These are phyloP conservation scores for Hypotaenidia philippensis DNA, from an alignment of 2,797 vertebrate genomes.

Conservation along the genomic window DNA sequence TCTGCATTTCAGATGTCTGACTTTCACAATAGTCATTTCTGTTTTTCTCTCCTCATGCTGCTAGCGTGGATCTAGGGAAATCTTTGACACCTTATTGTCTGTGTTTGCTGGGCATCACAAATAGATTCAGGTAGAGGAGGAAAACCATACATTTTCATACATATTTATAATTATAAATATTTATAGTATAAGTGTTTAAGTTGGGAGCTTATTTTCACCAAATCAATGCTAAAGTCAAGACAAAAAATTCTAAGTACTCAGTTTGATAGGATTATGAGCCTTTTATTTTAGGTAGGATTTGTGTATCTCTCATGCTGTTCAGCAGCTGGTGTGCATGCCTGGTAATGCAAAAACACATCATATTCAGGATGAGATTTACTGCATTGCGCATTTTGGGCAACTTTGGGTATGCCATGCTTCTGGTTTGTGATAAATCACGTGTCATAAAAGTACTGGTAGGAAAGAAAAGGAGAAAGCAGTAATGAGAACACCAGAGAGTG, in stretches of 20 bases:
- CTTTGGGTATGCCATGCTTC: not conserved
- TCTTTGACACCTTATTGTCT: not conserved
- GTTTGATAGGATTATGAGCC: not conserved
- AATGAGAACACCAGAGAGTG: conserved; percentile 1
- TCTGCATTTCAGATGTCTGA: not conserved
- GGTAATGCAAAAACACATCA: not conserved
- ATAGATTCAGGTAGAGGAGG: not conserved
- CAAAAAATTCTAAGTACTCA: not conserved
- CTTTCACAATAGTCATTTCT: not conserved
- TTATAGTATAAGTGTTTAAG: not conserved
- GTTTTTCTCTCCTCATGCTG: not conserved
- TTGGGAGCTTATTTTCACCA: not conserved
- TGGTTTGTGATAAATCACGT: not conserved
- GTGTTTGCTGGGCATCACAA: not conserved
- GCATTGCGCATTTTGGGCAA: not conserved
- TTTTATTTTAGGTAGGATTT: not conserved
- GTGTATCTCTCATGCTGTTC: not conserved
- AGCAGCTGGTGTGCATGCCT: not conserved
- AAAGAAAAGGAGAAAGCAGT: conserved; percentile 2
- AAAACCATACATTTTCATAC: rapidly evolving
- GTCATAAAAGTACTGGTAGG: not conserved
- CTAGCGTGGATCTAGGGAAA: not conserved
- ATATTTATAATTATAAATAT: rapidly evolving
- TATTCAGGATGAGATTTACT: not conserved
- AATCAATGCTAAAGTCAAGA: not conserved